Conservation (phyloP, 2,797 vertebrate species). For the Aplochiton taeniatus region DNA sequence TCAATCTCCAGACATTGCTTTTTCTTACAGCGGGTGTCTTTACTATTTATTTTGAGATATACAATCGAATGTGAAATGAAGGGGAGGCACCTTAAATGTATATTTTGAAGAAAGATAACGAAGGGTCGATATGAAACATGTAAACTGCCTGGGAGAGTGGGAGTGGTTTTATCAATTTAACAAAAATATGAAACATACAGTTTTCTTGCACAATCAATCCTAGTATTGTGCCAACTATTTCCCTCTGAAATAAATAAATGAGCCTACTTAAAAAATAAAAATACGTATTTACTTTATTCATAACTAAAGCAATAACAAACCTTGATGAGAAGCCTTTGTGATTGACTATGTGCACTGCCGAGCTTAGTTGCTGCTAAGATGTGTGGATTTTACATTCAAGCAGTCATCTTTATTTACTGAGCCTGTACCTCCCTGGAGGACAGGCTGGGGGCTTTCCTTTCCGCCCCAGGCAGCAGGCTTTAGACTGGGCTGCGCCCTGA, state of each 20-base stretch:
- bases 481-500: constrained; percentile 8
- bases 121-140: too few species aligned
- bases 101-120: not conserved
- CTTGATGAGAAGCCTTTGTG: too few species aligned
- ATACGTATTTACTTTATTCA: too few species aligned
- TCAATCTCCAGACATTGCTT: not conserved
- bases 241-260: too few species aligned
- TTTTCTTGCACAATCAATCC: too few species aligned
- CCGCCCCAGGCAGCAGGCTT: constrained; percentile 8
- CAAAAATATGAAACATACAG: too few species aligned
- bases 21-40: not conserved
- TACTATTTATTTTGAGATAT: not conserved
- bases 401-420: constrained; percentile 19
- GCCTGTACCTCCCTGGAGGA: constrained; percentile 19
- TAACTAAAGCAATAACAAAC: too few species aligned
- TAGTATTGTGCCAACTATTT: too few species aligned
- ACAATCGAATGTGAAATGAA: not conserved
- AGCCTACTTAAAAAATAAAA: too few species aligned
- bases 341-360: too few species aligned
- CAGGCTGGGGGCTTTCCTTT: constrained; percentile 15
- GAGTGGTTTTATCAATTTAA: too few species aligned
- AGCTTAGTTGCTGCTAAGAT: not conserved
- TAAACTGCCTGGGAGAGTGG: too few species aligned
- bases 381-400: constrained; percentile 25
- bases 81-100: not conserved